Evolutionary conservation across 2,797 vertebrate genomes (phyloP).

Genomic region (Antennarius maculatus): DNA sequence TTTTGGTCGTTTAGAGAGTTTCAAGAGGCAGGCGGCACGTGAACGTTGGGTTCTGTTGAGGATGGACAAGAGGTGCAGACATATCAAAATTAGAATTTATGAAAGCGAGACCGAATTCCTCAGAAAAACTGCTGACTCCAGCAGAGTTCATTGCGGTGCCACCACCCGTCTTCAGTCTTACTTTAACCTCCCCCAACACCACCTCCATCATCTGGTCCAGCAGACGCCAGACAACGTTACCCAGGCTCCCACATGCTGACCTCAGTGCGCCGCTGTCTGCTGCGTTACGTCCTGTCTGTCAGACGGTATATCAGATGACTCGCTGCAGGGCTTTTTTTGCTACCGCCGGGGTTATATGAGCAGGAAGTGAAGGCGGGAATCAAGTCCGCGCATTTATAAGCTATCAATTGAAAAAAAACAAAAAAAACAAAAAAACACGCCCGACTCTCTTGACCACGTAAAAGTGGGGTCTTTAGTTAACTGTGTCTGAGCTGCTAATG

Average conservation of each 20-base stretch:
- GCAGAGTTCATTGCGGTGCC: constrained; percentile 24
- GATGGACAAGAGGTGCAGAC: background rate
- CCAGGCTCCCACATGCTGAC: constrained; percentile 40
- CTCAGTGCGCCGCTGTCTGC: constrained; percentile 12
- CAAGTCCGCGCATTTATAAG: constrained; percentile 22
- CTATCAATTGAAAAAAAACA: too few relatives aligned
- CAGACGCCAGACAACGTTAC: constrained; percentile 31
- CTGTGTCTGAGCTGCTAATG: constrained; percentile 4
- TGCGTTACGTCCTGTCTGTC: constrained; percentile 24
- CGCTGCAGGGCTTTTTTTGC: constrained; percentile 20
- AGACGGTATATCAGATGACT: constrained; percentile 51
- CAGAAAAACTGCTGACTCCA: constrained; percentile 46
- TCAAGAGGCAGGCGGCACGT: constrained; percentile 5
- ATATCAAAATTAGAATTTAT: constrained; percentile 39
- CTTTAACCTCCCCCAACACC: constrained; percentile 10
- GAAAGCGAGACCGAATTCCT: constrained; percentile 30
- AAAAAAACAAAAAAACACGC: too few relatives aligned
- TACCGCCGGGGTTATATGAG: constrained; percentile 18
- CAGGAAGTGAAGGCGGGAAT: constrained; percentile 28
- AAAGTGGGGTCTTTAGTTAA: constrained; percentile 35
- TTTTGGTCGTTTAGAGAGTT: constrained; percentile 11
- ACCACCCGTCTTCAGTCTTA: constrained; percentile 16
- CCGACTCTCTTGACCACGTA: constrained; percentile 37
- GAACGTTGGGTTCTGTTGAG: constrained; percentile 4
- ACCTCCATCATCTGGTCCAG: constrained; percentile 3